Conservation (phyloP, 2,888 invertebrate genomes). For the Amphipyra berbera region DNA sequence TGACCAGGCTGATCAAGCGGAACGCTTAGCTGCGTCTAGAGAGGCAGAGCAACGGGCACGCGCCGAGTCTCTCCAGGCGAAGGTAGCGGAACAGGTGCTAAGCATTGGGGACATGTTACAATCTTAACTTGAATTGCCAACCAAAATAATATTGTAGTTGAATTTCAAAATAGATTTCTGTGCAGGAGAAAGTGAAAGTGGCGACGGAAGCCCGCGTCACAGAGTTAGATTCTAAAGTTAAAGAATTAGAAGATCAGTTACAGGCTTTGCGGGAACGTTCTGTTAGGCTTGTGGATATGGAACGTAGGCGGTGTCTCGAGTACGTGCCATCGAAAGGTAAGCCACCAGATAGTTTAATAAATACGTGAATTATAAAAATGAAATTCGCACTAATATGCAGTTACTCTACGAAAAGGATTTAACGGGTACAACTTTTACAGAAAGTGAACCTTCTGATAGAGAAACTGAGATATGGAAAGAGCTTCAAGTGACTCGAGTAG, state of each 20-base stretch:
- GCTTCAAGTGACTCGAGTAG: conserved; percentile 76
- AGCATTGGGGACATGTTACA: conserved; percentile 50
- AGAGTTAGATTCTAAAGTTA: conserved; percentile 72
- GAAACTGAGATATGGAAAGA: conserved; percentile 88
- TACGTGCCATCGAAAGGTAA: conserved; percentile 80
- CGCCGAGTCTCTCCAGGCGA: conserved; percentile 74
- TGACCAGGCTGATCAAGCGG: conserved; percentile 72
- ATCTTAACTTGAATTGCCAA: conserved; percentile 11
- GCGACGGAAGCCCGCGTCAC: conserved; percentile 62
- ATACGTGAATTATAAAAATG: neutral
- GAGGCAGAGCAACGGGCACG: conserved; percentile 67
- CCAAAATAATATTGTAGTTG: conserved; percentile 16
- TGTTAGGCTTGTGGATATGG: conserved; percentile 74
- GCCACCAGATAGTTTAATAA: neutral
- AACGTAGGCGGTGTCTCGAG: conserved; percentile 76
- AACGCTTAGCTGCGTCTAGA: conserved; percentile 62
- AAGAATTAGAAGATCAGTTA: conserved; percentile 73
- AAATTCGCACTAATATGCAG: too few relatives aligned
- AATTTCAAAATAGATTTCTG: conserved; percentile 31
- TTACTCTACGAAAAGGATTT: neutral
- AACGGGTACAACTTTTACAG: conserved; percentile 60
- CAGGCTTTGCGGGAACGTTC: conserved; percentile 73
- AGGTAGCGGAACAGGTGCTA: conserved; percentile 82
- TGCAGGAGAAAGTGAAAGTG: conserved; percentile 72
- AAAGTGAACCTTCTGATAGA: conserved; percentile 80